Conservation (phyloP, 2,113 vertebrate species). For the Chlorodrepanis virens region DNA sequence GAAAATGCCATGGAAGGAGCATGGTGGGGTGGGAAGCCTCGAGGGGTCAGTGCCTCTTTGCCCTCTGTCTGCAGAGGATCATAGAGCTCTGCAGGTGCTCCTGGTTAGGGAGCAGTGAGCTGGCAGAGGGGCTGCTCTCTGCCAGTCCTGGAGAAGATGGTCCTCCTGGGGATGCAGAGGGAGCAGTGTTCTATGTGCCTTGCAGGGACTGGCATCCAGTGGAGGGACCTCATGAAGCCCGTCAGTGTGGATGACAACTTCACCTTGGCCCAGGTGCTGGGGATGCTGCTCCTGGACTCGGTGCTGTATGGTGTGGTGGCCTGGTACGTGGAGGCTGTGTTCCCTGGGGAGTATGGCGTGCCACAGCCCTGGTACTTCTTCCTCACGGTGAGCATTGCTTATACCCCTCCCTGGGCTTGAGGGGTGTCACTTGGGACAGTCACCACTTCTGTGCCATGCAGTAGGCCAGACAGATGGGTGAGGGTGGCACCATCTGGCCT, state of each 20-base stretch:
- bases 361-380: conserved; percentile 95
- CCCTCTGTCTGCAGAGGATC: not conserved
- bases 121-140: not conserved
- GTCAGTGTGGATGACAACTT: conserved; percentile 93
- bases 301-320: conserved; percentile 84
- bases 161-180: not conserved
- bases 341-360: conserved; percentile 92
- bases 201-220: conserved; percentile 89
- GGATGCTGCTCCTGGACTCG: conserved; percentile 88
- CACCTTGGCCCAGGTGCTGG: conserved; percentile 88
- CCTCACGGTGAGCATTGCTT: conserved; percentile 79
- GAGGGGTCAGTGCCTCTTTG: not conserved
- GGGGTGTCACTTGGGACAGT: fast-evolving
- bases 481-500: not conserved
- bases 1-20: not conserved
- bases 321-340: conserved; percentile 93
- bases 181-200: not conserved
- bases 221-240: conserved; percentile 86
- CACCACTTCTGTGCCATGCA: not conserved
- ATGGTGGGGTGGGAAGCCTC: not conserved
- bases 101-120: fast-evolving
- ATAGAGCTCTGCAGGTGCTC: not conserved
- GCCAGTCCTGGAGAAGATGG: not conserved
- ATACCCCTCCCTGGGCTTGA: not conserved
- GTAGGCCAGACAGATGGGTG: fast-evolving